Percentiles rank a stretch among this genome's conserved stretches.
Evolutionary conservation across 1,140 invertebrate genomes (phyloP).

Genomic region (Ephestia elutella): DNA sequence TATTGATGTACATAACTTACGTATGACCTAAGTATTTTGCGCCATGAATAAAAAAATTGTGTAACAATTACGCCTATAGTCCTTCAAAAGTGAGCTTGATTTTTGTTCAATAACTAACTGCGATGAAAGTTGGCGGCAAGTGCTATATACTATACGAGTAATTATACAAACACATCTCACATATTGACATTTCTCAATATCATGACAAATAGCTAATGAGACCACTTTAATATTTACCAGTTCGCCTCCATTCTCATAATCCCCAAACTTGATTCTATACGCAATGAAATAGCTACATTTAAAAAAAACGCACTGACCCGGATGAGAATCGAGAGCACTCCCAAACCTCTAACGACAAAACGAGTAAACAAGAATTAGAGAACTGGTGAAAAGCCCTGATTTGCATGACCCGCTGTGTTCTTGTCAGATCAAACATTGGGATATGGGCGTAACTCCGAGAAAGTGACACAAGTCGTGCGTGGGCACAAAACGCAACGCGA

Average conservation of each 20-base stretch:
- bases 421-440: conserved; percentile 45
- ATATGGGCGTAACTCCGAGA: conserved; percentile 59
- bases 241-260: neutral
- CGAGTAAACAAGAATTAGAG: conserved; percentile 10
- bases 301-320: neutral
- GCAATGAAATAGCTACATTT: neutral
- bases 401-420: conserved; percentile 40
- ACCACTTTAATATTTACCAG: neutral
- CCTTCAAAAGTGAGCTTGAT: too few species aligned
- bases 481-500: conserved; percentile 44
- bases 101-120: too few species aligned
- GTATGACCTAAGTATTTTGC: too few species aligned
- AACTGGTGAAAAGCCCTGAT: conserved; percentile 38
- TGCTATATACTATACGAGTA: too few species aligned
- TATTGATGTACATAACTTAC: too few species aligned
- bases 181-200: too few species aligned
- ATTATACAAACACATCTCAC: too few species aligned
- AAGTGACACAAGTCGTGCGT: conserved; percentile 60
- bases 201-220: too few species aligned
- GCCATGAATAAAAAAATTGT: too few species aligned
- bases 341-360: conserved; percentile 1
- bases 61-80: too few species aligned
- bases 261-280: neutral
- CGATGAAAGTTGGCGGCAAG: too few species aligned
- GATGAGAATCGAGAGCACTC: neutral